Evolutionary conservation across 2,113 vertebrate genomes (phyloP), one percentile per base, ranked within the genome.

Genomic region (Brachypodius melanocephalos): DNA sequence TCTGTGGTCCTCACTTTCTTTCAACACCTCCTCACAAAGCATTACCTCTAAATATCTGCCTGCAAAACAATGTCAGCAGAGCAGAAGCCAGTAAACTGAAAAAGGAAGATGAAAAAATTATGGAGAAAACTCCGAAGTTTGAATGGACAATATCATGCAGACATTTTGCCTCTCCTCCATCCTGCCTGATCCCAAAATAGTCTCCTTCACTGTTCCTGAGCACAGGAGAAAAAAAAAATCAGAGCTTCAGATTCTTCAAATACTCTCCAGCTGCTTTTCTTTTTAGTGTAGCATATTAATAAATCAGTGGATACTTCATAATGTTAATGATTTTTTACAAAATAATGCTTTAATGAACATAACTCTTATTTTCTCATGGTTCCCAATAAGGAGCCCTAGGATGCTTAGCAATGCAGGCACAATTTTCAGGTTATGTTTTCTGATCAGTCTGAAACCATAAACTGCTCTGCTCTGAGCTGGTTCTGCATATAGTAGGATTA

Each of bases 401-500:
- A 77, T 63, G 16, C 67, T 96, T 89, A 80, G 73, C 8, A 93
- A 54, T 72, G n/a, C 19, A 77, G 48, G 36, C 77, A 59, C 22
- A 72, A 79, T 93, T 78, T 96, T 91, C 69, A 81, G 40, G 61
- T 85, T 78, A 85, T 58, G 34, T 96, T 87, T 95, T 92, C 86
- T 75, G 88, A 91, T 83, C 61, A 75, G 79, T 95, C 78, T 91
- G 57, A 88, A 95, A 85, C 94, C 34, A 84, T 52, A 96, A 92
- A 92, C 57, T 91, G 61, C 51, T 90, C 38, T 79, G 54, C 89
- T 93, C 63, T 67, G 71, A 87, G 90, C 78, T 77, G 48, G 75
- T 96, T 96, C 86, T 97, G 96, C 96, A 97, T 97, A 96, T 97
- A 97, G 96, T 34, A 97, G 96, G 95, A 97, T 97, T 97, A 97